Evolutionary conservation across 2,888 invertebrate genomes (phyloP).

Genomic region (Apoda limacodes): DNA sequence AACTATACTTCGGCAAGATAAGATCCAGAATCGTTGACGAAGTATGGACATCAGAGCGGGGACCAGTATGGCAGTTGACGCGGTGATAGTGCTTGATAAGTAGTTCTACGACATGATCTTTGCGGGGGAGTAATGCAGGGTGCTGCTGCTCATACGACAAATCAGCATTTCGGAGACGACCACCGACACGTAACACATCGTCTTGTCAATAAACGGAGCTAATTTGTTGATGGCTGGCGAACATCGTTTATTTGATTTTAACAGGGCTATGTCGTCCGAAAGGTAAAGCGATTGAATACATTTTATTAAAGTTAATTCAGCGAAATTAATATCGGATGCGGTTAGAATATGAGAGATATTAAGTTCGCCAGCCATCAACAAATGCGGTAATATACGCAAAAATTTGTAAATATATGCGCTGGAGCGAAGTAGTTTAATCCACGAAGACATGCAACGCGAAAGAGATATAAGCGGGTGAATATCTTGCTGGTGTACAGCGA

Average conservation of each 20-base stretch:
- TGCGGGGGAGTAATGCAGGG: conserved; percentile 1
- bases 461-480: too few species aligned
- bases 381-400: background rate
- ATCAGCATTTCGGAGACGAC: conserved; percentile 3
- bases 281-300: background rate
- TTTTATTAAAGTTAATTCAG: background rate
- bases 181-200: conserved; percentile 7
- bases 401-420: background rate
- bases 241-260: background rate
- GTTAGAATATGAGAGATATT: background rate
- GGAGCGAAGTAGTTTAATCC: conserved; percentile 1
- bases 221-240: background rate
- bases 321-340: background rate
- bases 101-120: conserved; percentile 4
- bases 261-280: background rate
- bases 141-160: conserved; percentile 3
- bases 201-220: background rate
- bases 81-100: conserved; percentile 1
- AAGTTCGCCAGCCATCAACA: too few species aligned
- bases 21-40: conserved; percentile 7
- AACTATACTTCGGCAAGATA: conserved; percentile 4
- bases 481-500: too few species aligned
- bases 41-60: conserved; percentile 5
- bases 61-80: conserved; percentile 11
- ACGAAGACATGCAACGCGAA: too few species aligned